Base-by-base conservation (phyloP, 2,113 vertebrate species). In the Phaethornis superciliosus region DNA sequence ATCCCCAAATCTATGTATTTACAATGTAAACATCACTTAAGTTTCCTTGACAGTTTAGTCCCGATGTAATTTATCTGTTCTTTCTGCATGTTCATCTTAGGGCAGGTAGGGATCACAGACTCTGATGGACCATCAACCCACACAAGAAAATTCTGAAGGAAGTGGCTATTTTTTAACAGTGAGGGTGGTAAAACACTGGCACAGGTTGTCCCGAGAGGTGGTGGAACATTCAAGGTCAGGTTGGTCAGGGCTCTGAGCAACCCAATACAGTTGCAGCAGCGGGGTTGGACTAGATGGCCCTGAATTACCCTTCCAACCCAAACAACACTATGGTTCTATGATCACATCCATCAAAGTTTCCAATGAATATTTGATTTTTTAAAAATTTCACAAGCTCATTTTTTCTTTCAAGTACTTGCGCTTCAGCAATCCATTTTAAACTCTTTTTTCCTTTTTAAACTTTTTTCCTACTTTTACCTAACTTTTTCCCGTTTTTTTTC, bases 171-270 rank as follows among this genome's bases (percentile, higher is more conserved):
- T 64, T 75, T 71, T 26, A 37, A 37, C 3, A 1, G 8, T 33
- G 24, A 77, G 44, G 9, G 32, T 33, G n/a, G 24, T 32, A 24
- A 47, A 17, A 22, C 32, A 7, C 44, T 33, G 44, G 21, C 3
- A 24, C 7, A 28, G 28, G 49, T 8, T 93, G 24, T n/a, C 44
- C 54, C 44, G 6, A 32, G 56, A 85, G n/a, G 21, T 4, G 5
- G 26, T 13, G 4, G 37, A 42, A 26, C 4, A 7, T 17, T 51
- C 55, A 12, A 51, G 26, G 23, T 1, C 60, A 44, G 42, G 17
- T 1, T 35, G 49, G n/a, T 40, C 0, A 0, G n/a, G 24, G 20
- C 19, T 56, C 17, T 30, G 30, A 56, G 14, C 49, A 49, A 32
- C 42, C 24, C 56, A 24, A 6, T 40, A 5, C 12, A 27, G 37